These are phyloP conservation scores for Leptodactylus fallax DNA, from an alignment of 2,797 vertebrate genomes.

Conservation along the genomic window DNA sequence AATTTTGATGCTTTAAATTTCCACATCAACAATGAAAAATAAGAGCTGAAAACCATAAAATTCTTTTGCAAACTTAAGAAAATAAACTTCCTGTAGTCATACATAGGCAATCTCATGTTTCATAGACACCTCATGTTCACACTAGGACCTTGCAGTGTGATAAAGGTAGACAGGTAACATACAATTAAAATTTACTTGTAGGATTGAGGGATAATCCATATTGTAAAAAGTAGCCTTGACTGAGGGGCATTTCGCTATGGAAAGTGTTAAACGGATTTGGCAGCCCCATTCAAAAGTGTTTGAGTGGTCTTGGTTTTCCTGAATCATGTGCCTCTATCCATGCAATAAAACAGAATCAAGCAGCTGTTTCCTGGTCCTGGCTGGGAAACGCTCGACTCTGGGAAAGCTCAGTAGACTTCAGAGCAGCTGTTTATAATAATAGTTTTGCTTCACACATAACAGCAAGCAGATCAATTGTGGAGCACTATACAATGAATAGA, in stretches of 20 bases:
- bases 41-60: no score
- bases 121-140: not conserved
- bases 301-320: conserved; percentile 10
- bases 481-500: conserved; percentile 38
- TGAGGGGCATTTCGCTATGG: not conserved
- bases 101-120: not conserved
- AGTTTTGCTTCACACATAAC: conserved; percentile 51
- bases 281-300: conserved; percentile 10
- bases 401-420: conserved; percentile 30
- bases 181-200: not conserved
- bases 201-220: not conserved
- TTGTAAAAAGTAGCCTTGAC: not conserved
- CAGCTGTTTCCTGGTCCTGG: conserved; percentile 55
- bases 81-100: not conserved
- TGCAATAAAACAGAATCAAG: conserved; percentile 53
- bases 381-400: conserved; percentile 31
- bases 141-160: not conserved
- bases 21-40: no score
- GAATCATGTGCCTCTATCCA: conserved; percentile 32
- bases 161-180: not conserved
- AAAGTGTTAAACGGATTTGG: conserved; percentile 52
- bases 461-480: conserved; percentile 37
- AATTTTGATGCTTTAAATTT: no score
- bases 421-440: conserved; percentile 56
- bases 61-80: no score